Evolutionary conservation across 2,113 vertebrate genomes (phyloP).

Genomic region (Rhagologus leucostigma): DNA sequence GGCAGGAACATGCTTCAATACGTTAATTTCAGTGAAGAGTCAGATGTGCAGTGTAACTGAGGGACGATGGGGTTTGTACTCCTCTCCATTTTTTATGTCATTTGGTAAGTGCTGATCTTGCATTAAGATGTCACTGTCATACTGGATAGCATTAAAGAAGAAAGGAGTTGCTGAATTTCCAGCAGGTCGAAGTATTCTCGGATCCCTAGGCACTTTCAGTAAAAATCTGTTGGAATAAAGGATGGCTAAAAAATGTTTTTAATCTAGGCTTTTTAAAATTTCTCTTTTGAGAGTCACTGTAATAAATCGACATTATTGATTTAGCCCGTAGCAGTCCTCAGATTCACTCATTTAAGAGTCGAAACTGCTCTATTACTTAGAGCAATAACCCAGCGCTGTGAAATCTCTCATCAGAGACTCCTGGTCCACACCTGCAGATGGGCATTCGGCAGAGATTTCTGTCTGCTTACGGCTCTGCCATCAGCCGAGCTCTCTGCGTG

Average conservation of each 20-base stretch:
- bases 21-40: background rate
- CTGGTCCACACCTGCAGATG: background rate
- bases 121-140: slow-evolving; percentile 55
- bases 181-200: background rate
- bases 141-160: background rate
- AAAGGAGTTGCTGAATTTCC: slow-evolving; percentile 28
- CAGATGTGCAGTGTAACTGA: background rate
- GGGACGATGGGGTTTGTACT: background rate
- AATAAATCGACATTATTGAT: slow-evolving; percentile 62
- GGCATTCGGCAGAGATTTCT: background rate
- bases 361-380: slow-evolving; percentile 5
- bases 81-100: slow-evolving; percentile 5
- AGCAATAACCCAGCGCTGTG: background rate
- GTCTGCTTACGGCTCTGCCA: background rate
- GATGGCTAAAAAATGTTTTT: slow-evolving; percentile 49
- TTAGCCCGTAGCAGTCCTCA: background rate
- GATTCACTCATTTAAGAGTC: background rate
- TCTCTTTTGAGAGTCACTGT: slow-evolving; percentile 48
- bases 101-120: slow-evolving; percentile 36
- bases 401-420: slow-evolving; percentile 31
- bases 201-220: slow-evolving; percentile 4
- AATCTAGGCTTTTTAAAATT: slow-evolving; percentile 49
- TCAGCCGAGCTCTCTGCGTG: background rate
- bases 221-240: slow-evolving; percentile 53
- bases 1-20: too few species aligned